Evolutionary conservation across 2,888 invertebrate species (phyloP), one percentile per base, ranked within the genome.

Genomic region (Notocelia uddmanniana): DNA sequence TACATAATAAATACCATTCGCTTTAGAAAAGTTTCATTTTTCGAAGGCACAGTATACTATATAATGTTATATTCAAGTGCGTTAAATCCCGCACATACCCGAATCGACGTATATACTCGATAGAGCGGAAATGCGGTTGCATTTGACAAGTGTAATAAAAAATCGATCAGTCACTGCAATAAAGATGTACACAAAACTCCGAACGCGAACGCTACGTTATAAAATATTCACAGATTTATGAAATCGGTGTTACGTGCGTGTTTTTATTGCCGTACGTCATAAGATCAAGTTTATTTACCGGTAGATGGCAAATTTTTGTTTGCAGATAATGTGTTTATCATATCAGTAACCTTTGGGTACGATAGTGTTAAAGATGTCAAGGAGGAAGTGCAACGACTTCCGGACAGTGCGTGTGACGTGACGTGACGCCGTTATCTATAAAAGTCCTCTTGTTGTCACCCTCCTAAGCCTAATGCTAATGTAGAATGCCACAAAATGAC

Each of bases 321-420:
- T 6, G 18, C 23, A 62, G 18, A 34, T 48, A 54, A 18, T 15
- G 50, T 54, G 21, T 23, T 63, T 57, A 58, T 55, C 63, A 63
- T 58, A 48, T 45, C 37, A 58, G 50, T 64, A 64, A 64, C 58
- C 57, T 73, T 62, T 60, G 41, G 62, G 68, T 73, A 71, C 31
- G 70, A 74, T 78, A 78, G 76, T 80, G 81, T 80, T 80, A 79
- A 76, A 81, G 80, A 81, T 83, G 82, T 77, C 81, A 83, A 82
- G 76, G 76, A 83, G 86, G 87, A 86, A 86, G 81, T 81, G 75
- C 63, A 69, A 76, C 63, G 68, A 77, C 76, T 86, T 86, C 87
- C 85, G 82, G 77, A 80, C 78, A 79, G 81, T 81, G 15, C 54
- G 19, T 26, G 26, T n/a, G 15, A 6, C 9, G 26, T n/a, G 8